Conservation (phyloP, 2,113 vertebrate species). For the Tiliqua scincoides region DNA sequence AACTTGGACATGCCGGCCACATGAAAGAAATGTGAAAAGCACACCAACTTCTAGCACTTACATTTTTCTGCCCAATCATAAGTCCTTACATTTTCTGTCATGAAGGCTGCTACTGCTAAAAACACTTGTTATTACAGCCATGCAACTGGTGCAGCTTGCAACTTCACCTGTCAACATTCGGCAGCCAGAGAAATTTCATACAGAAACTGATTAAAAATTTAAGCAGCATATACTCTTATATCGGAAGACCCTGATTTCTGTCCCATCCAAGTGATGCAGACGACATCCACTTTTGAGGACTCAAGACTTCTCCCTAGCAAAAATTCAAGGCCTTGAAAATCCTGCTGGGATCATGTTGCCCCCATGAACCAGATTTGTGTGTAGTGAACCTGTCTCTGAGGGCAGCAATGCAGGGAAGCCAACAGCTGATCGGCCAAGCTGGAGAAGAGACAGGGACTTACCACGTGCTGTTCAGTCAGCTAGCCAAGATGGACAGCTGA, state of each 20-base stretch:
- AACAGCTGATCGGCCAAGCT: conserved; percentile 65
- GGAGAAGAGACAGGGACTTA: conserved; percentile 59
- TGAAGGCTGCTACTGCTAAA: neutral
- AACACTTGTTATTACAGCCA: neutral
- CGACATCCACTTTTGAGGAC: neutral
- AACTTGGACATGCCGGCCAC: neutral
- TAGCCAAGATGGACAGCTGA: conserved; percentile 72
- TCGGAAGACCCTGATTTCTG: neutral
- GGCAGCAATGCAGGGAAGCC: conserved; percentile 55
- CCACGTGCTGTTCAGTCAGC: conserved; percentile 66
- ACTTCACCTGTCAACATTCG: neutral
- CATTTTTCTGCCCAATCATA: too few species aligned
- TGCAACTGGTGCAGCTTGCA: neutral
- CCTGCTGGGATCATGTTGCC: conserved; percentile 28
- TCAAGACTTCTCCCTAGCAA: neutral
- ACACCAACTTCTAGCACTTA: neutral
- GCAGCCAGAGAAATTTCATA: neutral
- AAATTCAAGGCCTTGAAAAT: conserved; percentile 15
- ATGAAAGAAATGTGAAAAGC: neutral
- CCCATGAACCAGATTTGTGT: conserved; percentile 18
- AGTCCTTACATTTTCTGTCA: neutral
- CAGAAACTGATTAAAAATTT: neutral
- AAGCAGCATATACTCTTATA: neutral
- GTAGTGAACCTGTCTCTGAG: conserved; percentile 48
- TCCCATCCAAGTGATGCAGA: neutral